Evolutionary conservation across 2,888 invertebrate species (phyloP), one percentile per base, ranked within the genome.

Genomic region (Proisotoma minuta): DNA sequence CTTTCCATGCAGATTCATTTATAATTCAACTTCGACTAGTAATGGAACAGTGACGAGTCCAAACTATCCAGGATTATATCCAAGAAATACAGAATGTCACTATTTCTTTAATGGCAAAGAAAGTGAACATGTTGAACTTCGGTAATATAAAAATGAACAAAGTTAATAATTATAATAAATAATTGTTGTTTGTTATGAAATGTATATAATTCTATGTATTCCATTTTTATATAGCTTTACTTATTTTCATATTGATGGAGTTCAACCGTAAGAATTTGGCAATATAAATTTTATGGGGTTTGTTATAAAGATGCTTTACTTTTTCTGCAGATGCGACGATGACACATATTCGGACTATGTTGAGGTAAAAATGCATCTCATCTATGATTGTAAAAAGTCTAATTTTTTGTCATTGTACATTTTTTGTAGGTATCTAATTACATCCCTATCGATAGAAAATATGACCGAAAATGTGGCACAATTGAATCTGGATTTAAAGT

Each of bases 341-440:
- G 84, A 86, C 51, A 89, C 94, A 1, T 91, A 92, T 48, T 96
- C 95, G 76, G 98, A 98, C 79, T 96, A 89, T 79, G 90, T 98
- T 57, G 92, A 96, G 78, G n/a, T n/a, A n/a, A n/a, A n/a, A n/a
- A n/a, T n/a, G n/a, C n/a, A n/a, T n/a, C n/a, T n/a, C n/a, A n/a
- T n/a, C n/a, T n/a, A n/a, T n/a, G n/a, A n/a, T n/a, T n/a, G n/a
- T n/a, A n/a, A n/a, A n/a, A n/a, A n/a, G n/a, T n/a, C n/a, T n/a
- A n/a, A n/a, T n/a, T n/a, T n/a, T n/a, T n/a, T n/a, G n/a, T n/a
- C n/a, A n/a, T n/a, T n/a, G n/a, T n/a, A n/a, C n/a, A n/a, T n/a
- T n/a, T n/a, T n/a, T n/a, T n/a, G n/a, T n/a, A n/a, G n/a, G 94
- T 98, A 80, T 95, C 95, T 51, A 98, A 97, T 81, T 93, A 88